Conservation (phyloP, 2,888 invertebrate genomes). For the Conus canariensis region DNA sequence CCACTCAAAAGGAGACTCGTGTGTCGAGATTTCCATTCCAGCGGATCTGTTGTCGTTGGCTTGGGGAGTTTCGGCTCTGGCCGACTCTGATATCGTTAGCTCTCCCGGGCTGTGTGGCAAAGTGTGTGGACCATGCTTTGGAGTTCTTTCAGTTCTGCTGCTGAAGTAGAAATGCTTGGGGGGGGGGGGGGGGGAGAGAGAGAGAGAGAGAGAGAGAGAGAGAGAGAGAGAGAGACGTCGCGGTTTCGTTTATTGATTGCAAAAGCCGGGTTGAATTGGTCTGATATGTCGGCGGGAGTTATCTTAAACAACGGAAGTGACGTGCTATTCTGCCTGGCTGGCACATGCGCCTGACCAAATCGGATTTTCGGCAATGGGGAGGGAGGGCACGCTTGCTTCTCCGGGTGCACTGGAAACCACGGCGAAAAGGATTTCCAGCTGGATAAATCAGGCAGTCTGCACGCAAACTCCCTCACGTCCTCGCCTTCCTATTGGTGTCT, state of each 20-base stretch:
- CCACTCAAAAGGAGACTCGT: too few relatives aligned
- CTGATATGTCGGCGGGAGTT: not conserved
- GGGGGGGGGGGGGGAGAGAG: not conserved
- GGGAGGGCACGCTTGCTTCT: not conserved
- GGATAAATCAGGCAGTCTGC: not conserved
- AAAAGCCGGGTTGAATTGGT: not conserved
- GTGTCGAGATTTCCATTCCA: too few relatives aligned
- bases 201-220: not conserved
- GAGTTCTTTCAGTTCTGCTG: too few relatives aligned
- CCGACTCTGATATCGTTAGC: too few relatives aligned
- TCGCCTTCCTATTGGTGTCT: not conserved
- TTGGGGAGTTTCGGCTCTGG: too few relatives aligned
- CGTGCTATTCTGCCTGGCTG: not conserved
- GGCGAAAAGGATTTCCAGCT: slow-evolving; percentile 5
- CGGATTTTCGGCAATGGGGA: slow-evolving; percentile 1
- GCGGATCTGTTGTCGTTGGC: too few relatives aligned
- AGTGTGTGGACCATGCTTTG: not conserved
- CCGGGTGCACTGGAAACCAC: not conserved
- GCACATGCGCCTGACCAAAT: not conserved
- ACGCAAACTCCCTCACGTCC: not conserved
- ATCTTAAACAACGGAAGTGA: slow-evolving; percentile 3
- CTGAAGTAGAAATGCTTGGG: too few relatives aligned
- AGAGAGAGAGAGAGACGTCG: not conserved
- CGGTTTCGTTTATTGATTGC: not conserved
- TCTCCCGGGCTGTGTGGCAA: not conserved